A percentile compares a stretch with the other conserved stretches of the same genome.
Evolutionary conservation across 2,113 vertebrate species (phyloP).

Genomic region (Promerops cafer): DNA sequence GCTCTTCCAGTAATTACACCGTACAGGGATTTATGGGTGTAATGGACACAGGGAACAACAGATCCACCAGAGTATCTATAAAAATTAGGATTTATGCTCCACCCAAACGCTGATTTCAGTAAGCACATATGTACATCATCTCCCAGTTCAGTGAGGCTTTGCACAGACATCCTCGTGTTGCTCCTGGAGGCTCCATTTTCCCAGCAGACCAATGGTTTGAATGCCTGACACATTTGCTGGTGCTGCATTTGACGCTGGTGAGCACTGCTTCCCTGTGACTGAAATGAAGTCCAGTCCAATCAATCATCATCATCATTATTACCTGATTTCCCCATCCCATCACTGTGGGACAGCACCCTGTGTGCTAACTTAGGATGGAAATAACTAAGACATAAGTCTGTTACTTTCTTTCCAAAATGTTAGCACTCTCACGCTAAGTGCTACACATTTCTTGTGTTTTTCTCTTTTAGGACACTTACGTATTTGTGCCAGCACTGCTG

Average conservation of each 20-base stretch:
- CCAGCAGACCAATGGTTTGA: neutral
- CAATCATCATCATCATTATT: neutral
- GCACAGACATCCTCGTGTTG: rapidly evolving
- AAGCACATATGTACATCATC: neutral
- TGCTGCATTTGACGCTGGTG: neutral
- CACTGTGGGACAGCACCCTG: rapidly evolving
- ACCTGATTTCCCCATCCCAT: neutral
- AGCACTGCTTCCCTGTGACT: neutral
- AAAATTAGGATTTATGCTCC: neutral
- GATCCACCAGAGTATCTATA: neutral
- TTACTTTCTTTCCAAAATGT: neutral
- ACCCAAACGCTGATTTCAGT: neutral
- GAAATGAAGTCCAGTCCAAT: neutral
- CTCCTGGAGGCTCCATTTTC: neutral
- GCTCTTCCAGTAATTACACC: neutral
- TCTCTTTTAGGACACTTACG: neutral
- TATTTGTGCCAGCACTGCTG: neutral
- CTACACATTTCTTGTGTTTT: neutral
- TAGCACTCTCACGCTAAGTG: neutral
- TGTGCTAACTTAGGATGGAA: neutral
- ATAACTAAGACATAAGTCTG: neutral
- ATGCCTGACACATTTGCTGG: neutral
- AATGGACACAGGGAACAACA: neutral
- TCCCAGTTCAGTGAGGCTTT: neutral
- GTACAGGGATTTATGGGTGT: neutral